Evolutionary conservation across 2,888 invertebrate genomes (phyloP).

Genomic region (Tachystola acroxantha): DNA sequence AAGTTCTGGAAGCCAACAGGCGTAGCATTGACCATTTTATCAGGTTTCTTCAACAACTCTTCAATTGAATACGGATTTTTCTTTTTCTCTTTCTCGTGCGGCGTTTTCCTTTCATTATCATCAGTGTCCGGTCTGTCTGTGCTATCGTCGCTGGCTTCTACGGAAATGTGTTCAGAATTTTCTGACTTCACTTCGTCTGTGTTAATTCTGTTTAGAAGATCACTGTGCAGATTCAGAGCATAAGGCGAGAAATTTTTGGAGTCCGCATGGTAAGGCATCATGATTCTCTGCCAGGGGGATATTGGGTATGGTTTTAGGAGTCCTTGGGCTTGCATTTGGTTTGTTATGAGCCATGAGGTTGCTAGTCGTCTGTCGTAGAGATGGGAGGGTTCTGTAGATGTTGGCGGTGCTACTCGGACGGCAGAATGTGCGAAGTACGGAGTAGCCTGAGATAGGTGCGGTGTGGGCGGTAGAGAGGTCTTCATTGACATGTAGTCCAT

Average conservation of each 20-base stretch:
- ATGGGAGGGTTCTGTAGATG: slow-evolving; percentile 39
- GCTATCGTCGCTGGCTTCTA: slow-evolving; percentile 80
- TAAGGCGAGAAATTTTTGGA: slow-evolving; percentile 60
- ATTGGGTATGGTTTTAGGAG: slow-evolving; percentile 72
- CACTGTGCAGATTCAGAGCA: slow-evolving; percentile 52
- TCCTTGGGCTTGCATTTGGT: slow-evolving; percentile 69
- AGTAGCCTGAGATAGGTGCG: slow-evolving; percentile 41
- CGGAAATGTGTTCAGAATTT: slow-evolving; percentile 65
- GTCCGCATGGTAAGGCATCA: slow-evolving; percentile 73
- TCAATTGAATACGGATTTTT: slow-evolving; percentile 93
- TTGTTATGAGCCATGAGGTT: slow-evolving; percentile 75
- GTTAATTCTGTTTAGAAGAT: slow-evolving; percentile 54
- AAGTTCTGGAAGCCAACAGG: slow-evolving; percentile 62
- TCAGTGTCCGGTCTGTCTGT: slow-evolving; percentile 71
- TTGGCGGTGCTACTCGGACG: slow-evolving; percentile 55
- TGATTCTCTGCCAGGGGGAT: slow-evolving; percentile 78
- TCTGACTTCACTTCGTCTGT: slow-evolving; percentile 65
- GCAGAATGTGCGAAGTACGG: slow-evolving; percentile 66
- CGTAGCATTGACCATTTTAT: slow-evolving; percentile 71
- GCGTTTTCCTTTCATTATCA: slow-evolving; percentile 50
- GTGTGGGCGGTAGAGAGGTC: slow-evolving; percentile 42
- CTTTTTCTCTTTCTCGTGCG: slow-evolving; percentile 74
- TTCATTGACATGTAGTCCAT: slow-evolving; percentile 70
- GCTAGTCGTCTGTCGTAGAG: slow-evolving; percentile 72
- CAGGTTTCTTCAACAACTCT: slow-evolving; percentile 89